phyloP scores from a whole-genome alignment of 2,797 vertebrate genomes.

The Enteromius argenteus region DNA sequence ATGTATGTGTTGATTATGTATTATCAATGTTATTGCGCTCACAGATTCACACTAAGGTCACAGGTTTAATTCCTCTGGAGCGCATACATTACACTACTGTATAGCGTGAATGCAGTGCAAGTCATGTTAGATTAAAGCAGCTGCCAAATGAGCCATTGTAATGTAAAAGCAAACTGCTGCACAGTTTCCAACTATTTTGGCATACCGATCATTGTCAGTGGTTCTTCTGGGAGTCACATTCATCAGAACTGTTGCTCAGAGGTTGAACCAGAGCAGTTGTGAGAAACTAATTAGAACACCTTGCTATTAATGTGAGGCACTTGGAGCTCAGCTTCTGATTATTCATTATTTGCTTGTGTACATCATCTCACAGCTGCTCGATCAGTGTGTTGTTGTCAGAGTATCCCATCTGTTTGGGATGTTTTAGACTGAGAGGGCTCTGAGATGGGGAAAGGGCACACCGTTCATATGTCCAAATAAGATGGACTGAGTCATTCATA shows the following conservation, averaged over 20 bases:
- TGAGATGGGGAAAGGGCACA: neutral
- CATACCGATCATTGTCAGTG: neutral
- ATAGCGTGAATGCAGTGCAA: neutral
- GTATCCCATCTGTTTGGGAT: slow-evolving; percentile 75
- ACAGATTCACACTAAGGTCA: neutral
- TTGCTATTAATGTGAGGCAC: slow-evolving; percentile 81
- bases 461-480: neutral
- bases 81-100: neutral
- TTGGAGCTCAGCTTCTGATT: slow-evolving; percentile 78
- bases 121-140: neutral
- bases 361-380: slow-evolving; percentile 80
- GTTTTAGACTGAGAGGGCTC: slow-evolving; percentile 1
- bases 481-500: neutral
- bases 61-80: neutral
- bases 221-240: slow-evolving; percentile 2
- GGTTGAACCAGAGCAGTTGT: slow-evolving; percentile 63
- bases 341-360: slow-evolving; percentile 82
- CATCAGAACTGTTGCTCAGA: slow-evolving; percentile 37
- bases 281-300: slow-evolving; percentile 81
- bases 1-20: neutral
- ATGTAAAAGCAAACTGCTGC: neutral
- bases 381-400: slow-evolving; percentile 77
- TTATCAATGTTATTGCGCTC: neutral
- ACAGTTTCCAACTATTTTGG: neutral
- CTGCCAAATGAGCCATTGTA: neutral